Percentiles rank a stretch among this genome's conserved stretches.
phyloP scores from a whole-genome alignment of 2,797 vertebrate genomes.

The Orientallactaga sibirica region DNA sequence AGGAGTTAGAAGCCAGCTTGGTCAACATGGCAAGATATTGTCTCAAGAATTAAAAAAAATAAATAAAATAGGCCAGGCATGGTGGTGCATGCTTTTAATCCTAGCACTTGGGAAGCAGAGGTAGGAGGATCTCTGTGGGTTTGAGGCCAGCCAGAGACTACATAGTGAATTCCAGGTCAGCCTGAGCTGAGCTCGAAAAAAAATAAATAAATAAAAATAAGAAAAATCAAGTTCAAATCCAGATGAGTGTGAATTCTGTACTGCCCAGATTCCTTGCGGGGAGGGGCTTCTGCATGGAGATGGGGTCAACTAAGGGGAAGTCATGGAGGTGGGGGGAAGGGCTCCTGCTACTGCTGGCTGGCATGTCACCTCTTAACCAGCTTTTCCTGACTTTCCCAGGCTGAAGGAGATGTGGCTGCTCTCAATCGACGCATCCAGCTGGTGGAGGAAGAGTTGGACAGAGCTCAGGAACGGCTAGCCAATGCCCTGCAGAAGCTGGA shows the following conservation, averaged over 20 bases:
- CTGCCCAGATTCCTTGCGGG: neutral
- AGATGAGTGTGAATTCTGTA: neutral
- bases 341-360: rapidly evolving
- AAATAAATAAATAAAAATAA: too few species aligned
- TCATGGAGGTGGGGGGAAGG: rapidly evolving
- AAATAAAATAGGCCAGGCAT: neutral
- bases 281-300: neutral
- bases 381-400: constrained; percentile 86
- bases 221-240: neutral
- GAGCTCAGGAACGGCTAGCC: constrained; percentile 96
- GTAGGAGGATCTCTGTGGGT: too few species aligned
- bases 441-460: constrained; percentile 98
- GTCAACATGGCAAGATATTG: neutral
- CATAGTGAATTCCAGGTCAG: too few species aligned
- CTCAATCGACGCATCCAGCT: constrained; percentile 99
- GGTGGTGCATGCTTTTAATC: too few species aligned
- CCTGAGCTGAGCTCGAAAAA: too few species aligned
- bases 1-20: neutral
- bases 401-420: constrained; percentile 97
- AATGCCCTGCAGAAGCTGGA: constrained; percentile 98
- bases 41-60: neutral
- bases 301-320: rapidly evolving
- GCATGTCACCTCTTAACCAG: neutral
- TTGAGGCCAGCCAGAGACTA: too few species aligned
- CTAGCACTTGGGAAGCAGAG: too few species aligned